Evolutionary conservation across 2,888 invertebrate genomes (phyloP).

Genomic region (Epinotia bilunana): DNA sequence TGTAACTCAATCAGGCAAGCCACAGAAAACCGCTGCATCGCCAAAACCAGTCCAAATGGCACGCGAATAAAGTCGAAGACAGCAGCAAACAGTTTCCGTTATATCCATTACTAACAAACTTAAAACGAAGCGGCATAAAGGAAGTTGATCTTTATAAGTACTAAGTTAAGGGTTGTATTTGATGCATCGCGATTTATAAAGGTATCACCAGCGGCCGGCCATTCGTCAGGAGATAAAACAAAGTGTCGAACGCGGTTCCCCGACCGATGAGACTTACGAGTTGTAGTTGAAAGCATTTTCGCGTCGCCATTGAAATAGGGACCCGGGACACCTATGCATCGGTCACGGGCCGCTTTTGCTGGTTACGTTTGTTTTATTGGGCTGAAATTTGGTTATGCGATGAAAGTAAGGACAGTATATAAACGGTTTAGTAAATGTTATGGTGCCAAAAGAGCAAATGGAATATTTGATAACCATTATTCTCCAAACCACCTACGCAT

Average conservation of each 20-base stretch:
- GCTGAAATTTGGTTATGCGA: slow-evolving; percentile 5
- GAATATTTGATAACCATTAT: no score
- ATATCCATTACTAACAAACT: slow-evolving; percentile 3
- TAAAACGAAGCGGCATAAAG: neutral
- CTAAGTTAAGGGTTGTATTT: neutral
- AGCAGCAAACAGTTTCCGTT: slow-evolving; percentile 13
- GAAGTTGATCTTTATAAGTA: slow-evolving; percentile 7
- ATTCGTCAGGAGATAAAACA: slow-evolving; percentile 62
- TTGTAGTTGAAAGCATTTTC: slow-evolving; percentile 42
- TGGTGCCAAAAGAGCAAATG: neutral
- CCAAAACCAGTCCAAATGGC: slow-evolving; percentile 46
- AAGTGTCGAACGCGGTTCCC: slow-evolving; percentile 52
- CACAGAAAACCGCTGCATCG: slow-evolving; percentile 34
- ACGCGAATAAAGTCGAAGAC: slow-evolving; percentile 41
- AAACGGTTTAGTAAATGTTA: neutral
- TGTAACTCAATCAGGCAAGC: slow-evolving; percentile 48
- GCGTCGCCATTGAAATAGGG: slow-evolving; percentile 31
- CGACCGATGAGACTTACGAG: slow-evolving; percentile 47
- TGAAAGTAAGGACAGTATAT: neutral
- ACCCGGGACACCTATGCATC: slow-evolving; percentile 15
- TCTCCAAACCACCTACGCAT: no score
- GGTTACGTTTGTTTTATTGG: neutral
- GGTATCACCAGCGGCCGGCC: slow-evolving; percentile 60
- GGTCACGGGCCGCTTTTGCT: neutral
- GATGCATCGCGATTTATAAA: slow-evolving; percentile 37